Evolutionary conservation across 1,140 invertebrate species (phyloP).

Genomic region (Monomorium pharaonis): DNA sequence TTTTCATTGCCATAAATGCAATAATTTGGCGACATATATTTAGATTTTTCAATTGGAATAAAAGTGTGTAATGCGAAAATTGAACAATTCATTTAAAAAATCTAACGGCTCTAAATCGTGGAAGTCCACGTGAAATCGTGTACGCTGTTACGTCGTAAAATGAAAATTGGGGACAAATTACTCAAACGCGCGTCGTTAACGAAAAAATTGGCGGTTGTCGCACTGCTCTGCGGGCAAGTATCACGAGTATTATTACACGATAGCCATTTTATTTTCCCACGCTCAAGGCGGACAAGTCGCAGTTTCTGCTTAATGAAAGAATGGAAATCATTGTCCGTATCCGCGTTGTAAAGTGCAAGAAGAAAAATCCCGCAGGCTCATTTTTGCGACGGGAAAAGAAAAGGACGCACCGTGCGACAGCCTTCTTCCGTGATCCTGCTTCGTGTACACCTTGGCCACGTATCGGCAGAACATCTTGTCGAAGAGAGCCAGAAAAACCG

Average conservation of each 20-base stretch:
- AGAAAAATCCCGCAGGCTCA: background rate
- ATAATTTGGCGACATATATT: background rate
- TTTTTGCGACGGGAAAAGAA: background rate
- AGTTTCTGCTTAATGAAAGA: slow-evolving; percentile 44
- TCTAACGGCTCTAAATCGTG: background rate
- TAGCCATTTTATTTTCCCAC: slow-evolving; percentile 44
- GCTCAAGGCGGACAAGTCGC: slow-evolving; percentile 13
- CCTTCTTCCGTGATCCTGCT: slow-evolving; percentile 77
- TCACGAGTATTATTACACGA: slow-evolving; percentile 11
- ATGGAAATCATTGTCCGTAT: slow-evolving; percentile 30
- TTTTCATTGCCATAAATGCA: background rate
- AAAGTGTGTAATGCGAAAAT: background rate
- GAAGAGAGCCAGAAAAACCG: slow-evolving; percentile 84
- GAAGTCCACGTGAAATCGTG: background rate
- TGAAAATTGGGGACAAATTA: background rate
- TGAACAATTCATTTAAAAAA: background rate
- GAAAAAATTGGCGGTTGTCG: slow-evolving; percentile 50
- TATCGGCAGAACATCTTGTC: slow-evolving; percentile 85
- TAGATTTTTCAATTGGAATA: background rate
- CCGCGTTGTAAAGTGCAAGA: background rate
- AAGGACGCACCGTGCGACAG: slow-evolving; percentile 79
- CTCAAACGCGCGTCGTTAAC: slow-evolving; percentile 28
- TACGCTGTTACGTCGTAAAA: slow-evolving; percentile 10
- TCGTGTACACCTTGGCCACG: slow-evolving; percentile 84
- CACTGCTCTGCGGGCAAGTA: background rate